Percentiles rank a stretch among this genome's conserved stretches.
phyloP scores from a whole-genome alignment of 2,113 vertebrate genomes.

The Oenanthe melanoleuca region DNA sequence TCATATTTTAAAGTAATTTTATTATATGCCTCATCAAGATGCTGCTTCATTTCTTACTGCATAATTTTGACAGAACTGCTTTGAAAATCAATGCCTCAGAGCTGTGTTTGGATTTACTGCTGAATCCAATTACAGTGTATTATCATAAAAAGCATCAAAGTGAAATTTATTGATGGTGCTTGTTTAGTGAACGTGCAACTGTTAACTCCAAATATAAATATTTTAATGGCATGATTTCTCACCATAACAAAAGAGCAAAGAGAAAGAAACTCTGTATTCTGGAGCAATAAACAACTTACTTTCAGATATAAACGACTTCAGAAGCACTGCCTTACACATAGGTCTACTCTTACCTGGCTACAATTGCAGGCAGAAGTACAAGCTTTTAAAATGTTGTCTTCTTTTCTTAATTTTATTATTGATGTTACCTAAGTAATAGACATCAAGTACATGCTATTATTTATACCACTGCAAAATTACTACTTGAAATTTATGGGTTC shows the following conservation, averaged over 20 bases:
- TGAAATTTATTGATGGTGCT: constrained; percentile 75
- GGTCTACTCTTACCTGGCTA: background rate
- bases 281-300: constrained; percentile 13
- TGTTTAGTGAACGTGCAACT: constrained; percentile 67
- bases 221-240: constrained; percentile 57
- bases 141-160: constrained; percentile 76
- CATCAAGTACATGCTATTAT: background rate
- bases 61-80: constrained; percentile 69
- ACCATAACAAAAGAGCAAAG: constrained; percentile 48
- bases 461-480: background rate
- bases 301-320: background rate
- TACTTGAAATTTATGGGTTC: background rate
- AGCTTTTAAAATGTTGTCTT: background rate
- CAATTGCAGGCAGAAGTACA: background rate
- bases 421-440: background rate
- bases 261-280: constrained; percentile 33
- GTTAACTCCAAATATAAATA: constrained; percentile 75
- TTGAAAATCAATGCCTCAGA: constrained; percentile 72
- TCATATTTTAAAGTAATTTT: constrained; percentile 57
- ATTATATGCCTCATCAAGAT: constrained; percentile 58
- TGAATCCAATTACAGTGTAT: constrained; percentile 75
- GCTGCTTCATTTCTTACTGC: constrained; percentile 66
- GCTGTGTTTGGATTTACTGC: constrained; percentile 73
- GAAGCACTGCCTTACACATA: background rate
- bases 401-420: background rate